Percentiles rank a stretch among this genome's conserved stretches.
These are phyloP conservation scores for Sinelater perroti DNA, from an alignment of 2,888 invertebrate species.

Conservation along the genomic window DNA sequence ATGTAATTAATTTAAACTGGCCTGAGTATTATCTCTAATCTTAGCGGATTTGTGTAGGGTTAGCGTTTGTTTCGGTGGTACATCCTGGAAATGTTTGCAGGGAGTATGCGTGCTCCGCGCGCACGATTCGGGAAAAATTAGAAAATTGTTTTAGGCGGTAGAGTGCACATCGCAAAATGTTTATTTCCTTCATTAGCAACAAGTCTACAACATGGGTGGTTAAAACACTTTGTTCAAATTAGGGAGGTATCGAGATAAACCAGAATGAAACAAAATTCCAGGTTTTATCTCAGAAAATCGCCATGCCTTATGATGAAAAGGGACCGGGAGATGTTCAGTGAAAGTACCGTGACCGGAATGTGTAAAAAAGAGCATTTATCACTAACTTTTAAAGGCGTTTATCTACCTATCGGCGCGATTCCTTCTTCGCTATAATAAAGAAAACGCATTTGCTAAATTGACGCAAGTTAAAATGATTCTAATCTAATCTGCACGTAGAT, in stretches of 20 bases:
- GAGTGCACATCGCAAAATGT: slow-evolving; percentile 9
- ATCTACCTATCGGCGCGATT: no score
- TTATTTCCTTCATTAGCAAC: no score
- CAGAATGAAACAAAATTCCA: slow-evolving; percentile 1
- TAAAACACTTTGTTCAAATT: neutral
- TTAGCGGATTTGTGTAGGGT: slow-evolving; percentile 26
- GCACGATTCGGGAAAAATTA: neutral
- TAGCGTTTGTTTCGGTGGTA: slow-evolving; percentile 20
- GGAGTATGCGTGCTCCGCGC: neutral
- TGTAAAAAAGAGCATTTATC: no score
- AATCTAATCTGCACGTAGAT: no score
- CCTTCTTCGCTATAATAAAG: no score
- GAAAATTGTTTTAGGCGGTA: slow-evolving; percentile 14
- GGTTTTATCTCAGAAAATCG: neutral
- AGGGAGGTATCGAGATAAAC: neutral
- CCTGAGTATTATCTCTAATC: slow-evolving; percentile 33
- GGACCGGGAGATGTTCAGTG: no score
- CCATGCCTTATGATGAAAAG: neutral
- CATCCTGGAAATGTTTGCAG: slow-evolving; percentile 5
- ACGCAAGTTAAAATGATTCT: no score
- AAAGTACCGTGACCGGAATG: no score
- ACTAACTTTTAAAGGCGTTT: no score
- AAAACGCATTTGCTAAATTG: no score
- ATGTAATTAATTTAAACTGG: slow-evolving; percentile 35
- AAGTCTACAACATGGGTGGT: no score